Percentiles rank a stretch among this genome's conserved stretches.
These are phyloP conservation scores for Ptychoptera albimana DNA, from an alignment of 2,888 invertebrate species.

Conservation along the genomic window DNA sequence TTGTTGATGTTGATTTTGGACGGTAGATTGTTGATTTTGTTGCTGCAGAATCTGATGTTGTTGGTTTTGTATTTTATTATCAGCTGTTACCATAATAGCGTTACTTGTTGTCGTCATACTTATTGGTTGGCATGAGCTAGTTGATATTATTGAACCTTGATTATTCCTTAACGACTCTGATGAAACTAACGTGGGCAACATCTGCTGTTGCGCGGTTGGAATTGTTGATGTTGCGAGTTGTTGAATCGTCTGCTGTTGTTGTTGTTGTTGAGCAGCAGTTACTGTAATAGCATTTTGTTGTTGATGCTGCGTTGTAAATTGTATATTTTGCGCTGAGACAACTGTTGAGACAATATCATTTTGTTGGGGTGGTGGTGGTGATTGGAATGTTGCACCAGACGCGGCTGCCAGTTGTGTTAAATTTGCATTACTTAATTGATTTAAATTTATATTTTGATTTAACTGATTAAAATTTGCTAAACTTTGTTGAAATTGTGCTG, in stretches of 20 bases:
- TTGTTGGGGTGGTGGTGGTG: constrained; percentile 19
- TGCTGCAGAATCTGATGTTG: constrained; percentile 3
- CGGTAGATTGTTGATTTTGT: constrained; percentile 1
- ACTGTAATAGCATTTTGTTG: constrained; percentile 4
- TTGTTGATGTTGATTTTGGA: constrained; percentile 7
- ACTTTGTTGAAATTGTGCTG: constrained; percentile 28
- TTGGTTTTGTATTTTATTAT: not conserved
- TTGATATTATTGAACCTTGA: not conserved
- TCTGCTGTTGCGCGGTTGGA: constrained; percentile 14
- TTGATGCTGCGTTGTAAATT: constrained; percentile 12
- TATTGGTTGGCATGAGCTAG: constrained; percentile 6
- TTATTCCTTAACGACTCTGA: constrained; percentile 19
- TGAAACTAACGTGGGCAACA: constrained; percentile 21
- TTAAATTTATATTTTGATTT: constrained; percentile 24
- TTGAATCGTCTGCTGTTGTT: constrained; percentile 6
- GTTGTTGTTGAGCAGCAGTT: constrained; percentile 1
- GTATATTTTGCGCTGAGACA: constrained; percentile 15
- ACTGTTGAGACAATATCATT: constrained; percentile 14
- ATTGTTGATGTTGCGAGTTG: constrained; percentile 8
- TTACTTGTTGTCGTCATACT: not conserved
- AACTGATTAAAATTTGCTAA: constrained; percentile 19
- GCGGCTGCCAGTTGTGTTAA: constrained; percentile 21
- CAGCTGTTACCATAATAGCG: not conserved
- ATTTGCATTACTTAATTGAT: constrained; percentile 26
- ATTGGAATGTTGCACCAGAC: constrained; percentile 22